Conservation (phyloP, 2,888 invertebrate genomes). For the Cheilosia grossa region DNA sequence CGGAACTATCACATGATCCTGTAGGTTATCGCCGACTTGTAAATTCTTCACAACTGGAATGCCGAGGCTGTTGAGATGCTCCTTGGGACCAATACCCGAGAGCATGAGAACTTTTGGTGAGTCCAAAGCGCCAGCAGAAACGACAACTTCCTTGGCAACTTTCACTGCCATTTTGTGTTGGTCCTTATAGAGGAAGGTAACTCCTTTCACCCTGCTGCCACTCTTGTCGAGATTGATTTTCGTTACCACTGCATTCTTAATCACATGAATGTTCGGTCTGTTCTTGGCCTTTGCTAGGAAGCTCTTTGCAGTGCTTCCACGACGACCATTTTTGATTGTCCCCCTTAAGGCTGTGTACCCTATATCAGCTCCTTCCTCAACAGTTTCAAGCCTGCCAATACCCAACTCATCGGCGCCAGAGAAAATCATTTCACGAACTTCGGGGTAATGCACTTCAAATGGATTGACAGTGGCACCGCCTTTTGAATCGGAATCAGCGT, state of each 20-base stretch:
- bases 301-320: slow-evolving; percentile 90
- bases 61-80: slow-evolving; percentile 71
- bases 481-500: slow-evolving; percentile 76
- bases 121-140: slow-evolving; percentile 78
- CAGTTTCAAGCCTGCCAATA: slow-evolving; percentile 79
- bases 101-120: slow-evolving; percentile 77
- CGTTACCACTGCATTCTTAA: slow-evolving; percentile 84
- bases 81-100: slow-evolving; percentile 78
- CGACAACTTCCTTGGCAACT: slow-evolving; percentile 77
- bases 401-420: slow-evolving; percentile 84
- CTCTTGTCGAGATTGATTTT: slow-evolving; percentile 84
- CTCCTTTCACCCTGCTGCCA: slow-evolving; percentile 83
- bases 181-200: slow-evolving; percentile 79
- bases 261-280: slow-evolving; percentile 82
- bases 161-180: slow-evolving; percentile 44
- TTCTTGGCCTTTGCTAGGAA: slow-evolving; percentile 85
- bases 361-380: slow-evolving; percentile 82
- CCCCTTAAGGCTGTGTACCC: slow-evolving; percentile 84
- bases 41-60: slow-evolving; percentile 76
- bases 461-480: slow-evolving; percentile 83
- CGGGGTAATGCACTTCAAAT: slow-evolving; percentile 77
- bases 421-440: slow-evolving; percentile 79
- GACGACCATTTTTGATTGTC: slow-evolving; percentile 86
- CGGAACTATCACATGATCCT: slow-evolving; percentile 89
- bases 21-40: slow-evolving; percentile 89